These are phyloP conservation scores for Drosophila erecta DNA, from an alignment of 1,140 invertebrate genomes.

Conservation along the genomic window DNA sequence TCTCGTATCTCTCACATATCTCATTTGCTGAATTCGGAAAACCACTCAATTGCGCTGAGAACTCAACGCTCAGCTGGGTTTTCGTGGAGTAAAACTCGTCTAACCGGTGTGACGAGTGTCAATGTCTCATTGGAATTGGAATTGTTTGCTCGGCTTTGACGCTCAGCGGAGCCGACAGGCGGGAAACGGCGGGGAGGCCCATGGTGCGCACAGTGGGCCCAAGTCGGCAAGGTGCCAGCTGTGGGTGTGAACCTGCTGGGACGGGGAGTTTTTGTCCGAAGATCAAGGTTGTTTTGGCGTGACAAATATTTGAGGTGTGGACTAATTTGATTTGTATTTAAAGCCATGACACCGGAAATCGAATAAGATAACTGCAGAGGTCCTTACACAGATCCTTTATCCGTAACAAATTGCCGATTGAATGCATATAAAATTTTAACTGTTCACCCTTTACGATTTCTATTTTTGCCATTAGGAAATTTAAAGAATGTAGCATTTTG, in stretches of 20 bases:
- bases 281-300: slow-evolving; percentile 21
- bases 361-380: not conserved
- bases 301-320: slow-evolving; percentile 16
- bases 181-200: slow-evolving; percentile 31
- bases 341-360: slow-evolving; percentile 18
- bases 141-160: slow-evolving; percentile 71
- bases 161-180: slow-evolving; percentile 74
- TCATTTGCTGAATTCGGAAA: slow-evolving; percentile 62
- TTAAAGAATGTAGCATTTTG: no score
- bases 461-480: no score
- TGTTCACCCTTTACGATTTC: no score
- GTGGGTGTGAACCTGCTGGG: slow-evolving; percentile 28
- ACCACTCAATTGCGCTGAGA: slow-evolving; percentile 44
- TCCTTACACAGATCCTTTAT: no score
- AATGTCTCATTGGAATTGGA: slow-evolving; percentile 75
- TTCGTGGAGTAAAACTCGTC: slow-evolving; percentile 61
- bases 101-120: slow-evolving; percentile 81
- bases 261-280: slow-evolving; percentile 11
- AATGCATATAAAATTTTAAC: not conserved
- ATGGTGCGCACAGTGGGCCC: slow-evolving; percentile 55
- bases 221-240: slow-evolving; percentile 31
- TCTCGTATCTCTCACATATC: slow-evolving; percentile 13
- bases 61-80: slow-evolving; percentile 28
- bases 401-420: not conserved
- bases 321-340: slow-evolving; percentile 31